These are phyloP conservation scores for Drosophila fungiperda DNA, from an alignment of 2,888 invertebrate genomes.

Conservation along the genomic window DNA sequence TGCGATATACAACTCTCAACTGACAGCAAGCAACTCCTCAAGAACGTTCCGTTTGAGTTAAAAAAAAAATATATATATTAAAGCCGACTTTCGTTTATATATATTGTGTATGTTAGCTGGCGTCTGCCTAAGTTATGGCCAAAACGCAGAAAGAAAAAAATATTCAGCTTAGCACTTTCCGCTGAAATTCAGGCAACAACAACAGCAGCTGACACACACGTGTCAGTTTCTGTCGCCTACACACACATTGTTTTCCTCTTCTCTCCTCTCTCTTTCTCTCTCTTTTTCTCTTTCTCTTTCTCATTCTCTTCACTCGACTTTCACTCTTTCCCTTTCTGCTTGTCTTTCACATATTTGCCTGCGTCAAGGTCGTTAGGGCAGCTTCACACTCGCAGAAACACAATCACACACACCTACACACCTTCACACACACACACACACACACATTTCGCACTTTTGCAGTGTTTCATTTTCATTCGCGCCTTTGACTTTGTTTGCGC, in stretches of 20 bases:
- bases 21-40: slow-evolving; percentile 5
- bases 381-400: slow-evolving; percentile 23
- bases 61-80: slow-evolving; percentile 14
- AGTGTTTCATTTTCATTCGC: slow-evolving; percentile 28
- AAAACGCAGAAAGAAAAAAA: slow-evolving; percentile 1
- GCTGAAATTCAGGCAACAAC: slow-evolving; percentile 31
- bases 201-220: slow-evolving; percentile 40
- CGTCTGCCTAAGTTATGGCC: slow-evolving; percentile 21
- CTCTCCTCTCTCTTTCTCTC: not conserved
- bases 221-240: slow-evolving; percentile 40
- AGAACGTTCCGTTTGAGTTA: not conserved
- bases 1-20: slow-evolving; percentile 13
- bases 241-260: not conserved
- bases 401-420: slow-evolving; percentile 28
- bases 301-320: not conserved
- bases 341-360: slow-evolving; percentile 30
- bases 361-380: slow-evolving; percentile 63
- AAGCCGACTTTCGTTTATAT: slow-evolving; percentile 2
- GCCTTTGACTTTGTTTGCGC: slow-evolving; percentile 23
- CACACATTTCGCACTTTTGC: slow-evolving; percentile 16
- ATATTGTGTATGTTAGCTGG: not conserved
- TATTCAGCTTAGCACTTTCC: slow-evolving; percentile 35
- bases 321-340: slow-evolving; percentile 15
- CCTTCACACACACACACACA: slow-evolving; percentile 16
- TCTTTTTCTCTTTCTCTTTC: not conserved